Evolutionary conservation across 2,113 vertebrate species (phyloP).

Genomic region (Cochlearius cochlearius): DNA sequence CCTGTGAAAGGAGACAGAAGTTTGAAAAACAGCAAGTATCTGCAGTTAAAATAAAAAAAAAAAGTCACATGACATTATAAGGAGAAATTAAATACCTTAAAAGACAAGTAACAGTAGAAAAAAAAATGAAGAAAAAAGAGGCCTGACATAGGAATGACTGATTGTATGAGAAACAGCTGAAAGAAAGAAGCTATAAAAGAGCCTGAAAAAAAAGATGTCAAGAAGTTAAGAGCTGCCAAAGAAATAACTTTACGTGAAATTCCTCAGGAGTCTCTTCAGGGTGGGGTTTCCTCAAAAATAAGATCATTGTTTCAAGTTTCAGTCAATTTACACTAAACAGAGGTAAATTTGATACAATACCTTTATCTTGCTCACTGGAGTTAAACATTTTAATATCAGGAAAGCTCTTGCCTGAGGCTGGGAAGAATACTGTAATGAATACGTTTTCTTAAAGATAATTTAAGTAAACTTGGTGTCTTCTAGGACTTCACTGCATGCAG

Average conservation of each 20-base stretch:
- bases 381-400: background rate
- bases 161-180: background rate
- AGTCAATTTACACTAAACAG: background rate
- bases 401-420: background rate
- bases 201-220: background rate
- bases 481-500: background rate
- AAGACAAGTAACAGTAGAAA: background rate
- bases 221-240: background rate
- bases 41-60: background rate
- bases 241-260: background rate
- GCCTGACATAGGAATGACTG: background rate
- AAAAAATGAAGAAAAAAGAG: background rate
- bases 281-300: background rate
- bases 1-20: background rate
- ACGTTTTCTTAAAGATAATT: constrained; percentile 38
- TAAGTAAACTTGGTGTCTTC: background rate
- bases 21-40: background rate
- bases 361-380: background rate
- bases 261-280: background rate
- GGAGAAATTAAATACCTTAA: background rate
- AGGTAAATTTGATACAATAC: background rate
- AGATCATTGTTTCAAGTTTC: background rate
- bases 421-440: background rate
- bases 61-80: background rate
- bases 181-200: background rate